Base-by-base conservation (phyloP, 1,140 invertebrate genomes). In the Plectus sambesii region DNA sequence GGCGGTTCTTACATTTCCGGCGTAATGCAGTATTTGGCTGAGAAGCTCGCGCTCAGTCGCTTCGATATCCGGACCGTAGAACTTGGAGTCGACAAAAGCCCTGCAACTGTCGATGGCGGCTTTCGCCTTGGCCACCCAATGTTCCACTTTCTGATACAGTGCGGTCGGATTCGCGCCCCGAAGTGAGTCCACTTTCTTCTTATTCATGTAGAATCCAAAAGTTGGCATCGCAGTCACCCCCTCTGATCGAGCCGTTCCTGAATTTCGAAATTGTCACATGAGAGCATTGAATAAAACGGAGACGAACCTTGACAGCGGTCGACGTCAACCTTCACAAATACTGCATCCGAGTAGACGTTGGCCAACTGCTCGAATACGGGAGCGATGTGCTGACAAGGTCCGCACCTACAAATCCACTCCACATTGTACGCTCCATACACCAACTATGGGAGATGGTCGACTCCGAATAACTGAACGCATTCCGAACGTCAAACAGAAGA, bases 171-270 rank as follows among this genome's bases (percentile, higher is more conserved):
- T 20, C 26, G 17, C 47, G 2, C 52, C 52, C 12, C 36, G 49
- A 17, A 61, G 20, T 17, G 53, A 33, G n/a, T 40, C 58, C 12
- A 62, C 42, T 44, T 62, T 61, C 1, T 29, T 15, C 33, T 38
- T 25, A n/a, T 62, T 40, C 8, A 51, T 37, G 25, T 61, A 19
- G 19, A 61, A 45, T 15, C 63, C 12, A 22, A 62, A 62, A 2
- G 60, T 62, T 2, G 60, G 60, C 60, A 62, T 63, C 33, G 61
- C 60, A 27, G 47, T 22, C n/a, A 62, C 40, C 27, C 33, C 19
- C 36, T 61, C 55, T 26, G 39, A 30, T 42, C 47, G 22, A 41
- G 26, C 44, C 42, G 42, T 41, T 6, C 23, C 60, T 62, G 33
- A 55, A 62, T 27, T 15, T 6, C 17, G 9, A 12, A 42, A 12